These are phyloP conservation scores for Scaptomyza cyrtandrae DNA, from an alignment of 2,888 invertebrate genomes.

Conservation along the genomic window DNA sequence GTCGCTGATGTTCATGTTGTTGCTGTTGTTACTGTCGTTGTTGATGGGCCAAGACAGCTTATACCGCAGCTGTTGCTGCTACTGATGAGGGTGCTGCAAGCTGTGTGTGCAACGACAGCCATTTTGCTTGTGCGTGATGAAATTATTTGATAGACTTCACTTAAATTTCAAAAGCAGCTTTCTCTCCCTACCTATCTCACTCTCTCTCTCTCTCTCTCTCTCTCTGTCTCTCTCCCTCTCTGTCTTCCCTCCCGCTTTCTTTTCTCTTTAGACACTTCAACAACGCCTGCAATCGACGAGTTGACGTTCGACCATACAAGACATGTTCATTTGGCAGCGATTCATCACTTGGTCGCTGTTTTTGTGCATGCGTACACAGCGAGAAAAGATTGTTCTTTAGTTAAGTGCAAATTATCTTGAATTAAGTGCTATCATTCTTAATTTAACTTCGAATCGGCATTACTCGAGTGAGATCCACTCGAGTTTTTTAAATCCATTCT, in stretches of 20 bases:
- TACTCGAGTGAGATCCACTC: too few relatives aligned
- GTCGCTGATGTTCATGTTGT: slow-evolving; percentile 11
- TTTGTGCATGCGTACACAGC: neutral
- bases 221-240: neutral
- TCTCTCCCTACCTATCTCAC: neutral
- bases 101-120: slow-evolving; percentile 13
- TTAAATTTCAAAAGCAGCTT: slow-evolving; percentile 21
- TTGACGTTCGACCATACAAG: slow-evolving; percentile 26
- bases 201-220: neutral
- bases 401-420: neutral
- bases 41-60: neutral
- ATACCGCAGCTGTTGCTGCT: slow-evolving; percentile 1
- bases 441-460: too few relatives aligned
- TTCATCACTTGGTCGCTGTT: slow-evolving; percentile 61
- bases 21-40: slow-evolving; percentile 8
- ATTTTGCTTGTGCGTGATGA: slow-evolving; percentile 46
- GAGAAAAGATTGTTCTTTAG: neutral
- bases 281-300: slow-evolving; percentile 13
- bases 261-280: slow-evolving; percentile 5
- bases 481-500: too few relatives aligned
- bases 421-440: too few relatives aligned
- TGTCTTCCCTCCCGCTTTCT: neutral
- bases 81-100: slow-evolving; percentile 2
- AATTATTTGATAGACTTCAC: slow-evolving; percentile 53
- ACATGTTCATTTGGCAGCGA: slow-evolving; percentile 71